Evolutionary conservation across 2,113 vertebrate genomes (phyloP).

Genomic region (Turnix velox): DNA sequence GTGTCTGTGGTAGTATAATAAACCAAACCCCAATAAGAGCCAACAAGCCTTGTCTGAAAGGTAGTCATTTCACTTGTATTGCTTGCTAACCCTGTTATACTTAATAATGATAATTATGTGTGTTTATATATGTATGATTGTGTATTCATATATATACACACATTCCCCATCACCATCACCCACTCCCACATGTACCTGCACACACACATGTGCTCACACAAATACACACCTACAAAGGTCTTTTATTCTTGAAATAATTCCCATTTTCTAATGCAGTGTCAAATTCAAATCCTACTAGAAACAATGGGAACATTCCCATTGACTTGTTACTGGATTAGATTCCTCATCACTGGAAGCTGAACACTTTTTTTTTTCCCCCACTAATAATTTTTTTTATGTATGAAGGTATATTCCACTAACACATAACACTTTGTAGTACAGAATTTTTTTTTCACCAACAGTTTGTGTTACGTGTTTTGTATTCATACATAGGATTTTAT

Average conservation of each 20-base stretch:
- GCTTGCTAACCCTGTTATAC: constrained; percentile 38
- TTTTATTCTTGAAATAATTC: neutral
- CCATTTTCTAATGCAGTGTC: neutral
- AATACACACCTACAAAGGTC: neutral
- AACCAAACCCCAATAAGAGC: neutral
- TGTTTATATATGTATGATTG: constrained; percentile 5
- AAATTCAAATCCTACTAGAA: neutral
- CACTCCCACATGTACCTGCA: neutral
- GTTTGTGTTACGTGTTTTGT: neutral
- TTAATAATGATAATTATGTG: neutral
- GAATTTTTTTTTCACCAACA: neutral
- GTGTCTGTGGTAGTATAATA: neutral
- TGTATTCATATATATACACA: neutral
- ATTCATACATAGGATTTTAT: neutral
- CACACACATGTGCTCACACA: neutral
- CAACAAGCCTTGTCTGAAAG: neutral
- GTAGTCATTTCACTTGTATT: constrained; percentile 15
- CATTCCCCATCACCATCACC: neutral
- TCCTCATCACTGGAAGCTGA: neutral
- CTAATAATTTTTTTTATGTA: neutral
- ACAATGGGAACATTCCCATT: neutral
- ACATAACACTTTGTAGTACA: neutral
- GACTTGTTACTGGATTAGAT: neutral
- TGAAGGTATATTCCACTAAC: neutral
- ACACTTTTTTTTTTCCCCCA: neutral